These are phyloP conservation scores for Lepus timidus DNA, from an alignment of 2,113 vertebrate species.

Conservation along the genomic window DNA sequence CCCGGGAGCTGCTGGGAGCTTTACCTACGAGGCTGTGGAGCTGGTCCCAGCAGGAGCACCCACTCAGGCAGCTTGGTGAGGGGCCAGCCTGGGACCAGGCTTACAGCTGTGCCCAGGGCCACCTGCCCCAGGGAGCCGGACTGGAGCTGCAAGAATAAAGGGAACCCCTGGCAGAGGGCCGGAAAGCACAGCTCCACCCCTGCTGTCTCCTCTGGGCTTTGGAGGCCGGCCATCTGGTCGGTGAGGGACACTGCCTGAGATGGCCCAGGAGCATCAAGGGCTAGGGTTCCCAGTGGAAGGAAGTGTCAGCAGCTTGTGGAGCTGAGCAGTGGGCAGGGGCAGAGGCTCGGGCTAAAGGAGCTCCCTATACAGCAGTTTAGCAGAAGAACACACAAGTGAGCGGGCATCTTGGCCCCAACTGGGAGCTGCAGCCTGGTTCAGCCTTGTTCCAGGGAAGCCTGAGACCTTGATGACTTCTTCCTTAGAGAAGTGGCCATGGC, in stretches of 20 bases:
- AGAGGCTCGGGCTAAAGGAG: not conserved
- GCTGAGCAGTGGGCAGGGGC: not conserved
- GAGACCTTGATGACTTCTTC: not conserved
- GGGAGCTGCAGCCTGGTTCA: not conserved
- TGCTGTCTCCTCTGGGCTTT: not conserved
- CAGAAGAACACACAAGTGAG: not conserved
- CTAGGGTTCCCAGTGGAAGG: not conserved
- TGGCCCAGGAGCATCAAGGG: conserved; percentile 46
- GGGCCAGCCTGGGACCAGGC: conserved; percentile 20
- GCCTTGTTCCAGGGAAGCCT: not conserved
- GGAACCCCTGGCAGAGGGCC: not conserved
- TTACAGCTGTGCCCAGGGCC: conserved; percentile 30
- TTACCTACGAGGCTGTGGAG: conserved; percentile 92
- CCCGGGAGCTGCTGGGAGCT: conserved; percentile 89
- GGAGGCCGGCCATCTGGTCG: conserved; percentile 74
- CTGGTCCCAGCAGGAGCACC: conserved; percentile 89
- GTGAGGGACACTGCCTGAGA: not conserved
- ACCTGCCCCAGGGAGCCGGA: conserved; percentile 47
- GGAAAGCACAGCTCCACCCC: conserved; percentile 50
- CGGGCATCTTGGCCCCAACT: not conserved
- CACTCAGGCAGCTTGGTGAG: conserved; percentile 93
- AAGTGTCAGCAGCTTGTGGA: not conserved
- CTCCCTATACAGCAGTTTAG: not conserved
- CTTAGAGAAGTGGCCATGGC: not conserved
- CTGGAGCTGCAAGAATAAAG: conserved; percentile 48